Base-by-base conservation (phyloP, 1,140 invertebrate species). In the Aphidius ervi region DNA sequence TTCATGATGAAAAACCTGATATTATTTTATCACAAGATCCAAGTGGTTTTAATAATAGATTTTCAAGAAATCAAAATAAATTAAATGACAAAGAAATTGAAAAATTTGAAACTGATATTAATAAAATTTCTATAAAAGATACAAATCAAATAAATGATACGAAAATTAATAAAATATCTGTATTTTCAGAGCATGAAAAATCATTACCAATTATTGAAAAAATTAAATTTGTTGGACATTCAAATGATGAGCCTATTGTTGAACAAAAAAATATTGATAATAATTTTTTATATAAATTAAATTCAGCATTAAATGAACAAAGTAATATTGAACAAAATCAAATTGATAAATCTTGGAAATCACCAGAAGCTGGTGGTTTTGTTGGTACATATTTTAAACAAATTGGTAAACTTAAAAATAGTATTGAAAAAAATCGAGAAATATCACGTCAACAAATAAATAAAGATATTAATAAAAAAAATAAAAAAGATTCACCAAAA, bases 361-460 rank as follows among this genome's bases (percentile, higher is more conserved):
- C 74, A 4, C 52, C 67, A 0, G 74, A 75, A 23, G 40, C 69
- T 0, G 70, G 66, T 1, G 69, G 64, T 46, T 63, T 73, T 9
- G 71, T 79, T 20, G 67, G 72, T 8, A 70, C 73, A 6, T 80
- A 78, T 49, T 61, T 77, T 9, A 71, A 68, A 16, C 76, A 80
- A 57, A 74, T 80, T 39, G 68, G 75, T 0, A 80, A 79, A 59
- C 70, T 39, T 67, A 74, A 39, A 62, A 62, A 63, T 2, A 58
- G 66, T 1, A 52, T 65, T 5, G 76, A 78, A 9, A 77, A 77
- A 58, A 75, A 74, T 39, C 2, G 71, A 70, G 23, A 68, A 68
- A 37, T 63, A 66, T 7, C 37, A 60, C 5, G 62, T 58, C 6
- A 61, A 48, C 63, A 70, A 6, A 47, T 46, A 31, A 65, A 61